Percentiles rank a stretch among this genome's conserved stretches.
phyloP scores from a whole-genome alignment of 37 sponge, comb jelly and placozoan genomes.

The Beroe forskalii region DNA sequence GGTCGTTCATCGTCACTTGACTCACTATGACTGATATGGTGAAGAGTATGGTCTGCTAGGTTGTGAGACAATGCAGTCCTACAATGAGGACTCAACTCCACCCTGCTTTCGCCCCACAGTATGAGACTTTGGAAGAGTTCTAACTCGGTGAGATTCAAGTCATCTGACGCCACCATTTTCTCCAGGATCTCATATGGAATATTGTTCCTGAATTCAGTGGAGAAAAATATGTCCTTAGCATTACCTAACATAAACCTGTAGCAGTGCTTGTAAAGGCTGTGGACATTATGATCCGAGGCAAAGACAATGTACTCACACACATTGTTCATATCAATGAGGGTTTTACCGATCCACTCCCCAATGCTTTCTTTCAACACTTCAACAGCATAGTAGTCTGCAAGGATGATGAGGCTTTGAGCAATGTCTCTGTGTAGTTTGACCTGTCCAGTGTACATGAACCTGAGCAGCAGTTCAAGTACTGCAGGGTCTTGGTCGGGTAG shows the following conservation, averaged over 20 bases:
- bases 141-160: slow-evolving; percentile 43
- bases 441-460: slow-evolving; percentile 60
- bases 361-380: slow-evolving; percentile 48
- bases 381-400: slow-evolving; percentile 50
- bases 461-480: slow-evolving; percentile 38
- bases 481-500: slow-evolving; percentile 21
- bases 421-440: slow-evolving; percentile 26
- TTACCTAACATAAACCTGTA: slow-evolving; percentile 58
- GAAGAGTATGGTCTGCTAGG: slow-evolving; percentile 18
- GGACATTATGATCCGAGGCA: slow-evolving; percentile 47
- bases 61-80: slow-evolving; percentile 32
- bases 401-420: not conserved
- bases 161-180: slow-evolving; percentile 57
- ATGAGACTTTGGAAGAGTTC: slow-evolving; percentile 51
- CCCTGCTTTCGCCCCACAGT: slow-evolving; percentile 37
- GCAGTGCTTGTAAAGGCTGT: slow-evolving; percentile 51
- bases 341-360: slow-evolving; percentile 58
- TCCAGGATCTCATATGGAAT: slow-evolving; percentile 62
- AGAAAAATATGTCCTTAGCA: slow-evolving; percentile 60
- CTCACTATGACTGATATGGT: slow-evolving; percentile 27
- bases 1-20: slow-evolving; percentile 50
- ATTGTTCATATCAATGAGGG: slow-evolving; percentile 47
- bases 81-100: slow-evolving; percentile 42
- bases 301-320: slow-evolving; percentile 35
- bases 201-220: not conserved